Conservation (phyloP, 2,888 invertebrate species). For the Strigamia transsilvanica region DNA sequence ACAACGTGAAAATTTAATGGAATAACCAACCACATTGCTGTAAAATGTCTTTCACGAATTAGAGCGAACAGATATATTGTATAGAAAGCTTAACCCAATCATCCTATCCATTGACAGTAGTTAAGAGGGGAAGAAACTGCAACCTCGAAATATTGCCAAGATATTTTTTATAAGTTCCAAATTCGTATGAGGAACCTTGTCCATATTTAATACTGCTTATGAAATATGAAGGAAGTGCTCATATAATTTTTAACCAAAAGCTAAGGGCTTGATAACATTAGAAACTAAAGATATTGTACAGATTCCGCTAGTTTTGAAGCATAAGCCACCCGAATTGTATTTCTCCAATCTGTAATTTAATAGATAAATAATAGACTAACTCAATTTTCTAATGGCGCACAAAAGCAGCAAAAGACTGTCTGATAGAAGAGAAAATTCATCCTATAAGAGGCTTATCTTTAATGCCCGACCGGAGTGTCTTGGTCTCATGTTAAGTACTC, state of each 20-base stretch:
- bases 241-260: not conserved
- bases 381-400: slow-evolving; percentile 22
- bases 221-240: not conserved
- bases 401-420: not conserved
- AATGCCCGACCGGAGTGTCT: slow-evolving; percentile 37
- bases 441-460: slow-evolving; percentile 41
- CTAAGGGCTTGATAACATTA: not conserved
- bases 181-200: not conserved
- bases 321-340: not conserved
- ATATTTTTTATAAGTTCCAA: not conserved
- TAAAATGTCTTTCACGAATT: too few species aligned
- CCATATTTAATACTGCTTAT: not conserved
- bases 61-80: not conserved
- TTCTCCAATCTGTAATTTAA: not conserved
- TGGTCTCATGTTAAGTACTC: slow-evolving; percentile 35
- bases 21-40: too few species aligned
- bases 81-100: not conserved
- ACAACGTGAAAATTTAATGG: too few species aligned
- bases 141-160: not conserved
- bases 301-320: not conserved
- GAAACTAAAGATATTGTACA: not conserved
- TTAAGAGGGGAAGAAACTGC: not conserved
- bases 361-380: slow-evolving; percentile 22
- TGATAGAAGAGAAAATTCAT: slow-evolving; percentile 31
- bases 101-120: not conserved